Evolutionary conservation across 1,140 invertebrate species (phyloP).

Genomic region (Aphelenchoides avenae): DNA sequence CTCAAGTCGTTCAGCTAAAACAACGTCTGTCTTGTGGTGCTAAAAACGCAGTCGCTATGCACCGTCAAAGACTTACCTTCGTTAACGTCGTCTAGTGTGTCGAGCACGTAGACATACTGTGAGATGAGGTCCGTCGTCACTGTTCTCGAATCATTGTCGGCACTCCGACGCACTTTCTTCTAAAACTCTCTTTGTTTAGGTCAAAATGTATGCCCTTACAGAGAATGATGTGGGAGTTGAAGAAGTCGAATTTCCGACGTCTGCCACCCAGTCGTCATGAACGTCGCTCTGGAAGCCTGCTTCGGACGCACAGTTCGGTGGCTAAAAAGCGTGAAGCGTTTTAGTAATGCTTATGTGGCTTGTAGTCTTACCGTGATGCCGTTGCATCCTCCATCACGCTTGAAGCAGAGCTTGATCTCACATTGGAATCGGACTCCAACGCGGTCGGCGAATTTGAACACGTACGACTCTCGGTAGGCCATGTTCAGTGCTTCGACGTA

Average conservation of each 20-base stretch:
- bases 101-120: slow-evolving; percentile 56
- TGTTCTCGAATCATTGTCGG: slow-evolving; percentile 6
- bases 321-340: slow-evolving; percentile 30
- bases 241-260: background rate
- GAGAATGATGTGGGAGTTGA: background rate
- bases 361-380: slow-evolving; percentile 51
- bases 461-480: slow-evolving; percentile 56
- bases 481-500: slow-evolving; percentile 56
- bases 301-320: slow-evolving; percentile 35
- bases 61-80: slow-evolving; percentile 12
- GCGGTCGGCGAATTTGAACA: slow-evolving; percentile 57
- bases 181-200: background rate
- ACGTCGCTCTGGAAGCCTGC: slow-evolving; percentile 7
- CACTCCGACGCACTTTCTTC: background rate
- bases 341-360: background rate
- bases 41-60: too few relatives aligned
- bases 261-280: background rate
- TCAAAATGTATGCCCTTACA: background rate
- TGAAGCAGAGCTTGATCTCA: slow-evolving; percentile 55
- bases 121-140: slow-evolving; percentile 48
- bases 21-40: too few relatives aligned
- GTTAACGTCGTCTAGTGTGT: slow-evolving; percentile 28
- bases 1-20: slow-evolving; percentile 4
- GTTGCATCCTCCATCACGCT: slow-evolving; percentile 55
- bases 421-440: slow-evolving; percentile 57